Evolutionary conservation across 2,888 invertebrate genomes (phyloP).

Genomic region (Hypena proboscidalis): DNA sequence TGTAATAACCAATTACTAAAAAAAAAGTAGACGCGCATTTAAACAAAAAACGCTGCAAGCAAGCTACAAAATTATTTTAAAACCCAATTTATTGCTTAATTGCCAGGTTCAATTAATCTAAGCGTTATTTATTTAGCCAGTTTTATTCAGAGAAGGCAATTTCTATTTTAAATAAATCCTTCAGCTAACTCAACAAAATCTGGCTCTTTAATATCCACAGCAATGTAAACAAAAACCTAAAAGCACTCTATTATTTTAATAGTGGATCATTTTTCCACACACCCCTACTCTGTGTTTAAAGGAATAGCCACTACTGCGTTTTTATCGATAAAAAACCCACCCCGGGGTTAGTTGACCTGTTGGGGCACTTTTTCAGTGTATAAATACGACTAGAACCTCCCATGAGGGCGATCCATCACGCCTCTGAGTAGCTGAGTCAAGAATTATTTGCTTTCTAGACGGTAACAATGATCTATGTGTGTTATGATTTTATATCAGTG

Average conservation of each 20-base stretch:
- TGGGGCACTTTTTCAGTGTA: conserved; percentile 37
- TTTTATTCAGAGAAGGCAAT: no score
- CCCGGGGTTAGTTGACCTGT: conserved; percentile 36
- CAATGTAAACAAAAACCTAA: conserved; percentile 37
- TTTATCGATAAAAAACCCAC: conserved; percentile 42
- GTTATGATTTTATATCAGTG: conserved; percentile 46
- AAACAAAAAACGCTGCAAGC: no score
- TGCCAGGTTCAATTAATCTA: no score
- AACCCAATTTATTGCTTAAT: no score
- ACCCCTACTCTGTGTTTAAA: conserved; percentile 44
- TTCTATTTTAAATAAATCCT: neutral
- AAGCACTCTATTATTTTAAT: conserved; percentile 50
- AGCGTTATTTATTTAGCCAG: no score
- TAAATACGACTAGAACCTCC: conserved; percentile 38
- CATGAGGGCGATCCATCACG: conserved; percentile 56
- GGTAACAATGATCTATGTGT: conserved; percentile 36
- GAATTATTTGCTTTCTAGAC: conserved; percentile 31
- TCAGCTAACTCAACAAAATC: neutral
- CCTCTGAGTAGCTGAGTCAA: conserved; percentile 33
- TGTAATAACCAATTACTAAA: no score
- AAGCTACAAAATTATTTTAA: no score
- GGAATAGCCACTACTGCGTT: conserved; percentile 36
- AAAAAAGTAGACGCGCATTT: no score
- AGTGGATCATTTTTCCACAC: conserved; percentile 41
- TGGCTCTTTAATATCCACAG: conserved; percentile 13